phyloP scores from a whole-genome alignment of 2,797 vertebrate species.

The Melanotaenia trifasciata region DNA sequence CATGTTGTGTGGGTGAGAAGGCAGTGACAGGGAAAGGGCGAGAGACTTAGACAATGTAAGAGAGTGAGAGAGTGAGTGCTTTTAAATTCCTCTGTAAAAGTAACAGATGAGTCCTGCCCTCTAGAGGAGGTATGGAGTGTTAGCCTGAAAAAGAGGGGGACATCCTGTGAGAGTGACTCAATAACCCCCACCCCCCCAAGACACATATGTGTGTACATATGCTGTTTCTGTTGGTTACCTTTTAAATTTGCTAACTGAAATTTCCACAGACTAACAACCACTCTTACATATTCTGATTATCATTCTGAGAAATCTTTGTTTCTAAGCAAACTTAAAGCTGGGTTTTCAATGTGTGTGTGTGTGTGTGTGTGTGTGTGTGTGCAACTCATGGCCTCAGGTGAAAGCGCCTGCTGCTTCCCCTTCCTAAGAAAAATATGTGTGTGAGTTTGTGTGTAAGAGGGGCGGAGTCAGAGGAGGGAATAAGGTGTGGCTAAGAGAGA shows the following conservation, averaged over 20 bases:
- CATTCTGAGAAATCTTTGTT: conserved; percentile 22
- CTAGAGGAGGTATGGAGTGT: conserved; percentile 75
- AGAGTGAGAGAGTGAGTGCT: conserved; percentile 20
- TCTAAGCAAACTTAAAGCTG: conserved; percentile 26
- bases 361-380: conserved; percentile 21
- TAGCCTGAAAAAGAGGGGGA: conserved; percentile 87
- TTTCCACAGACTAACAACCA: conserved; percentile 25
- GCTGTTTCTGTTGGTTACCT: conserved; percentile 38
- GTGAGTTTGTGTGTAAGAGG: conserved; percentile 21
- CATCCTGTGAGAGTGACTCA: conserved; percentile 87
- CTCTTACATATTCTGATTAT: conserved; percentile 49
- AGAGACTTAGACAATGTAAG: not conserved
- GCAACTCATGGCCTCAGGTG: conserved; percentile 63
- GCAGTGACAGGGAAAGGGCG: not conserved
- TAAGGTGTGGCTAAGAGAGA: conserved; percentile 47
- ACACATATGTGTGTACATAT: conserved; percentile 20
- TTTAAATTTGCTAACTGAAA: conserved; percentile 39
- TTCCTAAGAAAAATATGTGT: conserved; percentile 25
- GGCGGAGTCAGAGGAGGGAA: conserved; percentile 40
- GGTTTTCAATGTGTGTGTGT: conserved; percentile 26
- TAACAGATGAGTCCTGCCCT: conserved; percentile 74
- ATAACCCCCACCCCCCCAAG: conserved; percentile 84
- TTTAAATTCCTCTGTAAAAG: conserved; percentile 7
- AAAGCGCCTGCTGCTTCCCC: conserved; percentile 61
- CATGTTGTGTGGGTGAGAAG: not conserved